These are phyloP conservation scores for Mareca strepera DNA, from an alignment of 2,797 vertebrate genomes.

Conservation along the genomic window DNA sequence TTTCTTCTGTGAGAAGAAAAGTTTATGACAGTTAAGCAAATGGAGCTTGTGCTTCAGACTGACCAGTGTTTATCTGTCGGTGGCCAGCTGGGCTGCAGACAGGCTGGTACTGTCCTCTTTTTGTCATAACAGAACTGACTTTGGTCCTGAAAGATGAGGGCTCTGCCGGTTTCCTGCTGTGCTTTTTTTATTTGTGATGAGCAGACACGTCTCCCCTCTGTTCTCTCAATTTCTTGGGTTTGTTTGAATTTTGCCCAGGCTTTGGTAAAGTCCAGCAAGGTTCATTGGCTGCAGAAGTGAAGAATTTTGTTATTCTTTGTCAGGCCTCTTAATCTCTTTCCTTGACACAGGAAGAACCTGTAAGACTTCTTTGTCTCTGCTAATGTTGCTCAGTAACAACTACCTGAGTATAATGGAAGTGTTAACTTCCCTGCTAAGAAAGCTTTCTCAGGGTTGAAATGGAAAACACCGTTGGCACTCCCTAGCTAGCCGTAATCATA, in stretches of 20 bases:
- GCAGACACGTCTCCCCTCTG: neutral
- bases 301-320: neutral
- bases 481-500: neutral
- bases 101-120: neutral
- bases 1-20: neutral
- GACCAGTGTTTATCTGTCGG: neutral
- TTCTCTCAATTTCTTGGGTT: neutral
- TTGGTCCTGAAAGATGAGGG: neutral
- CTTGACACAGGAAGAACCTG: neutral
- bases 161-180: neutral
- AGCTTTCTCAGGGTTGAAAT: neutral
- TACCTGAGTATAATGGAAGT: neutral
- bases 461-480: neutral
- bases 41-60: neutral
- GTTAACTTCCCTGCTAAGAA: neutral
- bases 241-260: neutral
- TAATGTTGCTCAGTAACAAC: neutral
- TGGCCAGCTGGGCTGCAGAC: neutral
- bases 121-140: neutral
- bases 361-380: neutral
- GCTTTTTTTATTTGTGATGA: accelerated
- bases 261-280: neutral
- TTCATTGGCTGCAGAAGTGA: neutral
- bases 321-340: neutral
- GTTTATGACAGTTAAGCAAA: neutral